Evolutionary conservation across 37 sponge, comb jelly and placozoan species (phyloP), one percentile per base, ranked within the genome.

Genomic region (Aplysina aerophoba): DNA sequence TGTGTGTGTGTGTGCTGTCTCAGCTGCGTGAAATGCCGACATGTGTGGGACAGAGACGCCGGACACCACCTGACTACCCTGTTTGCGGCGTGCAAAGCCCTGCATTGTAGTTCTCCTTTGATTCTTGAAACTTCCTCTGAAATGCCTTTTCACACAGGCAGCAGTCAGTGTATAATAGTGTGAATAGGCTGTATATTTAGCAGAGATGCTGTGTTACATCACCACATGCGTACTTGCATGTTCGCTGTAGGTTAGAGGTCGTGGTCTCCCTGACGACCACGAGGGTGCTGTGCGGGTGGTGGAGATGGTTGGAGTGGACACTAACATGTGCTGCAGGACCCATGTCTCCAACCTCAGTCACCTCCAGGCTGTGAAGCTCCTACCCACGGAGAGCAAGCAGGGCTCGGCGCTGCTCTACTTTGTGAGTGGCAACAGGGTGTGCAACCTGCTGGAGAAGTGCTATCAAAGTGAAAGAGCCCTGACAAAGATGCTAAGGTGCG

Each of bases 271-370:
- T 69, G 96, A 91, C 85, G 96, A 96, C 56, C 90, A 92, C 81
- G 93, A 84, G 16, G 99, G 98, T 11, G 73, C 86, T 22, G 93
- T 98, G 24, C 69, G 99, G 50, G 96, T 98, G 36, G 90, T 98
- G 65, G 96, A 98, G 57, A 98, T 98, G 28, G 82, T 86, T 85
- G 97, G 94, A 38, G 84, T 98, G 25, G 99, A 98, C 62, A 34
- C 89, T 14, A 98, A 98, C 86, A 98, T 94, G 95, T 98, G 99
- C 77, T 98, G 99, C 91, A 96, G 99, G 0, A 98, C 99, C 15
- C 99, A 98, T 57, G 92, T 98, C 39, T 80, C 84, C 61, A 94
- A 92, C 72, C 87, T 97, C 8, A 86, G 87, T 60, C 89, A 97
- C 83, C 55, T 95, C 2, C 94, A 93, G 79, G 94, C 86, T 74